Percentiles rank a stretch among this genome's conserved stretches.
phyloP scores from a whole-genome alignment of 2,113 vertebrate species.

The Chloropsis cyanopogon region DNA sequence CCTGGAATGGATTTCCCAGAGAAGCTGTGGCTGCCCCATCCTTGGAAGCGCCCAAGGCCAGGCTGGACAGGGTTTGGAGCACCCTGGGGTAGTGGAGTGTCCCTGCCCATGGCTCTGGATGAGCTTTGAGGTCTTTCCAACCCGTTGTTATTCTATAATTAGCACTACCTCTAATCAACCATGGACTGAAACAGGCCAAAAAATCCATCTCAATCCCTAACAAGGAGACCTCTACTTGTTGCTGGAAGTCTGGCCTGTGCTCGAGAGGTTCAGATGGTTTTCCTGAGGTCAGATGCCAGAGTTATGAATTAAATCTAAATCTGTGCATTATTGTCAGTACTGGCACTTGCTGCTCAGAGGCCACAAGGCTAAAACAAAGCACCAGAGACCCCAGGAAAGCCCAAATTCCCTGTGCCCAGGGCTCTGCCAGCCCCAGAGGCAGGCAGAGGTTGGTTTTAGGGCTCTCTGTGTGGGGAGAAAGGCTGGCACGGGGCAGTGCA shows the following conservation, averaged over 20 bases:
- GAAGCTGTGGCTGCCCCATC: not conserved
- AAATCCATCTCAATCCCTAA: not conserved
- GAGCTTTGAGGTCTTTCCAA: not conserved
- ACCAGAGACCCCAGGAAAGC: not conserved
- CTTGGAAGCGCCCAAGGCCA: not conserved
- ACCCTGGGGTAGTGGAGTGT: fast-evolving
- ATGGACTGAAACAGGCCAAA: not conserved
- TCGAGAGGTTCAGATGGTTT: not conserved
- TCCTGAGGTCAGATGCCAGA: not conserved
- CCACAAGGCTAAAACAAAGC: not conserved
- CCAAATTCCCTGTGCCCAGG: not conserved
- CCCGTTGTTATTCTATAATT: not conserved
- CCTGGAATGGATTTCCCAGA: not conserved
- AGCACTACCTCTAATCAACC: not conserved
- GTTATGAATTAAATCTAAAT: not conserved
- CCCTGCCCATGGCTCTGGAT: not conserved
- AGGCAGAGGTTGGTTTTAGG: not conserved
- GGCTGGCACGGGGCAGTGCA: not conserved
- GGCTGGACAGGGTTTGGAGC: fast-evolving
- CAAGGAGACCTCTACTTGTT: not conserved
- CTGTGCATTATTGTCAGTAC: not conserved
- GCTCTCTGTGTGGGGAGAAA: fast-evolving
- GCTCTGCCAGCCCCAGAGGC: not conserved
- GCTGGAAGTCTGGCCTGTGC: not conserved
- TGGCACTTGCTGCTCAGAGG: fast-evolving